Base-by-base conservation (phyloP, 1,140 invertebrate genomes). In the Ericerus pela region DNA sequence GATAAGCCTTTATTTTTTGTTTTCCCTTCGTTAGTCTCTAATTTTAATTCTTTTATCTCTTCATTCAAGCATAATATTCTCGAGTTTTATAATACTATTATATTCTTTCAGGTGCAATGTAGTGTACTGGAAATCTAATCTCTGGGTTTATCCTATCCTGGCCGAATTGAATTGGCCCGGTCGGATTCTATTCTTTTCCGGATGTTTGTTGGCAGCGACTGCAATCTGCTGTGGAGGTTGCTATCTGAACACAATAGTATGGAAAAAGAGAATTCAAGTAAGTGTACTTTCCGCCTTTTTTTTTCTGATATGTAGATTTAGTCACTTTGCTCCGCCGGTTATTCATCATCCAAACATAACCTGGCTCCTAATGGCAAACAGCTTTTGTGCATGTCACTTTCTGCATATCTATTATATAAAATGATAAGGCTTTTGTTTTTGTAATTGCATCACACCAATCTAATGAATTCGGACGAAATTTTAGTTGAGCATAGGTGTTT, bases 131-230 rank as follows among this genome's bases (percentile, higher is more conserved):
- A 76, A 79, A 55, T 80, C 81, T 28, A 79, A 80, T 26, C 67
- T 79, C 31, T 94, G 88, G 88, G 88, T 92, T 0, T 94, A 94
- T 66, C 88, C 88, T 0, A 74, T 94, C 29, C 70, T 93, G 58
- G 75, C 80, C 47, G 79, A 89, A 1, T 66, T 94, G 14, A 78
- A 79, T 58, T 72, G 78, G 61, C 78, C 81, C 1, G 63, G 82
- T 54, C 76, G 85, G 62, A 72, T 81, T 47, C 63, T 79, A 1
- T 93, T 93, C 69, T 83, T 90, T 64, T 59, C 73, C 1, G 70
- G 73, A 20, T 47, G 41, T 22, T 24, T 47, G 26, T 20, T 47
- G 26, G 3, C 26, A 47, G 41, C 41, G 16, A 47, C 41, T 12
- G 20, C 16, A 47, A 24, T 47, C 16, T 47, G 22, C 22, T 12